Base-by-base conservation (phyloP, 2,113 vertebrate genomes). In the Corythornis madagascariensis region DNA sequence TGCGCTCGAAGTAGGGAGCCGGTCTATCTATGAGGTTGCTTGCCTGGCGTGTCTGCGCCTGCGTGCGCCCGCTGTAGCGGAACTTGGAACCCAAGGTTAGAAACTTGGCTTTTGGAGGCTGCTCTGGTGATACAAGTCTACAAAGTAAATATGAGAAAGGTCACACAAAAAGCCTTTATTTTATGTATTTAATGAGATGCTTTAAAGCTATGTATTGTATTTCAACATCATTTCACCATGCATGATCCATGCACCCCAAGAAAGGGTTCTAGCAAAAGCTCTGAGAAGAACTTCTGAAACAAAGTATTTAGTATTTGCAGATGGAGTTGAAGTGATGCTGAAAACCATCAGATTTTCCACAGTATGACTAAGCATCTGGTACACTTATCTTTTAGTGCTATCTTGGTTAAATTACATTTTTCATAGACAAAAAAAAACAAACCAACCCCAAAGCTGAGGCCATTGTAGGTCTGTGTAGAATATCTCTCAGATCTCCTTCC, bases 21-120 rank as follows among this genome's bases (percentile, higher is more conserved):
- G 98, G 98, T 64, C 98, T 97, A 86, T 98, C 98, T 83, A 99
- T 99, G 80, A 98, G 98, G 72, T 95, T 96, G 96, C 98, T 99
- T 10, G 98, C 98, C 90, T 98, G 98, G 5, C 97, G 97, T 1
- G 98, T 98, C 96, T 99, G 98, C 1, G 98, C 97, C 88, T 99
- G 98, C 0, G 98, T 99, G 15, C 98, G 98, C 6, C 98, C 98
- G 5, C 98, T 99, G 89, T 98, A 99, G 60, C 98, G 98, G 93
- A 99, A 99, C 96, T 98, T 98, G 48, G 98, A 99, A 38, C 98
- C 98, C 96, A 99, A 80, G 25, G 98, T 98, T 66, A 99, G 95
- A 92, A 99, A 98, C 93, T 97, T 98, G 11, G 97, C 97, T 96
- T 98, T 98, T 53, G 98, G 97, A 86, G 98, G 98, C 95, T 98